Evolutionary conservation across 2,113 vertebrate genomes (phyloP).

Genomic region (Hippoglossus stenolepis): DNA sequence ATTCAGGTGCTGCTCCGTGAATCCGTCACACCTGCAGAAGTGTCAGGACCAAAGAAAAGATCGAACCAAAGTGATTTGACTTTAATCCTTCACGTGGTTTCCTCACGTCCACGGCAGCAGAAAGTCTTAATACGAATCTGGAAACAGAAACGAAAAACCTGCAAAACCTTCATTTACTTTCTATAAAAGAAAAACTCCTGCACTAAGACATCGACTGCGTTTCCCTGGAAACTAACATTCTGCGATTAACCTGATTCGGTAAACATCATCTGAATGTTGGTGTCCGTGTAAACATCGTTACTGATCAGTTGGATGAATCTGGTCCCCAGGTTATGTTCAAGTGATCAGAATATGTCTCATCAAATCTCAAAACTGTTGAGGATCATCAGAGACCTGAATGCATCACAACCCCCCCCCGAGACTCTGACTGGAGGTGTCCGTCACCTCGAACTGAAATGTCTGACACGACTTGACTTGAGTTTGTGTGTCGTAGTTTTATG

Average conservation of each 20-base stretch:
- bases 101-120: neutral
- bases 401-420: neutral
- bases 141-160: no score
- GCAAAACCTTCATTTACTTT: neutral
- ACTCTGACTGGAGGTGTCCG: constrained; percentile 19
- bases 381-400: constrained; percentile 33
- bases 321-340: no score
- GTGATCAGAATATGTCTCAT: no score
- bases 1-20: constrained; percentile 43
- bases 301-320: no score
- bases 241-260: no score
- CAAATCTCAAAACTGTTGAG: no score
- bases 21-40: neutral
- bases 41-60: constrained; percentile 11
- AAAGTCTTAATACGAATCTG: neutral
- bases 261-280: no score
- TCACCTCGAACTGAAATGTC: constrained; percentile 10
- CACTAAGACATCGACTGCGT: no score
- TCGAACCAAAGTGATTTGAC: neutral
- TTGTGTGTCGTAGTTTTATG: neutral
- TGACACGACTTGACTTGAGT: no score
- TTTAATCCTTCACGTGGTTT: neutral
- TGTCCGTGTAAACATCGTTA: no score
- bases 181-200: neutral
- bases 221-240: no score